Percentiles rank a stretch among this genome's conserved stretches.
These are phyloP conservation scores for Tenthredo notha DNA, from an alignment of 2,888 invertebrate genomes.

Conservation along the genomic window DNA sequence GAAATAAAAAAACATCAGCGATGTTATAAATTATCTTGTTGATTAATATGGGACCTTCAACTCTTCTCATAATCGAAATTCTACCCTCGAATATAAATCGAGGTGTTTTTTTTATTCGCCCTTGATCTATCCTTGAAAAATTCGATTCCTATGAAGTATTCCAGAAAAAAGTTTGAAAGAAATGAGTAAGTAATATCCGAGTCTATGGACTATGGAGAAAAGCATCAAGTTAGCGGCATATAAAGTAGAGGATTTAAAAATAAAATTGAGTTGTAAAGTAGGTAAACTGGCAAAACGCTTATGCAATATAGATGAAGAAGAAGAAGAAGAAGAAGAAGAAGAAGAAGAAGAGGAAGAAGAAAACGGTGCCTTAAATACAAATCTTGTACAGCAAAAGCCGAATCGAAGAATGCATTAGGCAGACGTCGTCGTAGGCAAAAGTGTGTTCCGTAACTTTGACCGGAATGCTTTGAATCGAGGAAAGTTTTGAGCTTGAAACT, in stretches of 20 bases:
- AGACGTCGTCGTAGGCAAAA: constrained; percentile 31
- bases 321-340: not conserved
- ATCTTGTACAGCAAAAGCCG: constrained; percentile 20
- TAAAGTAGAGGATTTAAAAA: constrained; percentile 4
- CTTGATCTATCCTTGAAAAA: not conserved
- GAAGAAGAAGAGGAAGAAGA: not conserved
- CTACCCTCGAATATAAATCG: not conserved
- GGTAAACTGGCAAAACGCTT: constrained; percentile 26
- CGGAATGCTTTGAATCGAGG: not conserved
- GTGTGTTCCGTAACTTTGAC: constrained; percentile 31
- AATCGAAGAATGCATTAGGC: constrained; percentile 44
- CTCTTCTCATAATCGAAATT: not conserved
- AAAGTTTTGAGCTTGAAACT: constrained; percentile 35
- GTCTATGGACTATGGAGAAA: not conserved
- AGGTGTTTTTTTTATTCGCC: not conserved
- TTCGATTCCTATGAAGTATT: not conserved
- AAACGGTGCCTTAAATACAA: constrained; percentile 16
- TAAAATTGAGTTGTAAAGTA: constrained; percentile 21
- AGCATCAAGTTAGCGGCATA: constrained; percentile 1
- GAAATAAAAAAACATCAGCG: too few relatives aligned
- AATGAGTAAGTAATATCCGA: not conserved
- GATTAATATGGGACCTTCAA: not conserved
- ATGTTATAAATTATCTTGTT: not conserved
- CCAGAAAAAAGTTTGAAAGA: not conserved
- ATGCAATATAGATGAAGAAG: constrained; percentile 26